Conservation (phyloP, 1,140 invertebrate species). For the Zaprionus nigranus region DNA sequence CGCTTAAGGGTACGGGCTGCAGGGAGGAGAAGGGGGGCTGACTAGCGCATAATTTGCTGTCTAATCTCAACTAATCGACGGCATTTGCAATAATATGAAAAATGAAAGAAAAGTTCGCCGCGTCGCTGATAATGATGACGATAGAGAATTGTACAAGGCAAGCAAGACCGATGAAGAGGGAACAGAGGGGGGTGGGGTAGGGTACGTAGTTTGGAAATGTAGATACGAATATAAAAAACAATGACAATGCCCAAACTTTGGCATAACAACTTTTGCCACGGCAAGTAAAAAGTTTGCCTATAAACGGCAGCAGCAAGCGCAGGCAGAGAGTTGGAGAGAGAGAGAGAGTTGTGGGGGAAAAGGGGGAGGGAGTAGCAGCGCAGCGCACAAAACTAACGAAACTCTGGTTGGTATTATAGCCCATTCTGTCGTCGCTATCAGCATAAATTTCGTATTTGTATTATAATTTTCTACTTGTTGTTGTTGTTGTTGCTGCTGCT, state of each 20-base stretch:
- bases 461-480: conserved; percentile 66
- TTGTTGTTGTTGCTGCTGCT: conserved; percentile 14
- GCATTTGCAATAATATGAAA: conserved; percentile 78
- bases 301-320: conserved; percentile 14
- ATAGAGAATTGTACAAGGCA: conserved; percentile 59
- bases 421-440: conserved; percentile 58
- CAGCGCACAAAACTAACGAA: conserved; percentile 32
- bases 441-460: conserved; percentile 81
- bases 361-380: background rate
- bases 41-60: conserved; percentile 71
- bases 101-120: conserved; percentile 63
- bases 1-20: background rate
- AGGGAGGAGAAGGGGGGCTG: conserved; percentile 5
- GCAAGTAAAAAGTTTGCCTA: conserved; percentile 54
- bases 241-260: conserved; percentile 57
- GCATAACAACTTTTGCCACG: conserved; percentile 44
- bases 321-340: too few relatives aligned
- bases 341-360: background rate
- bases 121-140: conserved; percentile 73
- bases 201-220: conserved; percentile 24
- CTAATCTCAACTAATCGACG: conserved; percentile 80
- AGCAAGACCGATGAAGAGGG: background rate
- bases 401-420: conserved; percentile 57
- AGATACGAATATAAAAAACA: conserved; percentile 47
- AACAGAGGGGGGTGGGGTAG: background rate